Conservation (phyloP, 2,888 invertebrate species). For the Pyrgus malvae region DNA sequence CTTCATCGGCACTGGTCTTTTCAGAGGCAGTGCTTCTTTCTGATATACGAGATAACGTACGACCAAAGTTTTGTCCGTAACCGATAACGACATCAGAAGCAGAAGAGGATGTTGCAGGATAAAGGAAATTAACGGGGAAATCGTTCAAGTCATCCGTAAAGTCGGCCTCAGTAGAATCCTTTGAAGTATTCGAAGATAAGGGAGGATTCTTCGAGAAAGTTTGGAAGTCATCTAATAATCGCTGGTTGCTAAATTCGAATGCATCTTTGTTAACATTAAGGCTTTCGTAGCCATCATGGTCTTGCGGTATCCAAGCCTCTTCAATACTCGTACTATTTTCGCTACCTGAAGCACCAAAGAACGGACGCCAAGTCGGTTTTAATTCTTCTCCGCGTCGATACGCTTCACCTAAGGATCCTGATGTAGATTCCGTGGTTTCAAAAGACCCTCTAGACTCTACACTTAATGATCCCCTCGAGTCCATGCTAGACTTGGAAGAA, state of each 20-base stretch:
- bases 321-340: conserved; percentile 93
- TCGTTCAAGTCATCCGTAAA: conserved; percentile 89
- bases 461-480: conserved; percentile 83
- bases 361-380: conserved; percentile 91
- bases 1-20: conserved; percentile 92
- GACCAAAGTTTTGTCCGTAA: conserved; percentile 88
- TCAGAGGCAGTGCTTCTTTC: conserved; percentile 94
- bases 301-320: conserved; percentile 90
- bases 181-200: conserved; percentile 71
- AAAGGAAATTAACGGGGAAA: conserved; percentile 88
- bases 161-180: conserved; percentile 83
- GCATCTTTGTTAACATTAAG: conserved; percentile 73
- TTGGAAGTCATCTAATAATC: conserved; percentile 73
- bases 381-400: conserved; percentile 86
- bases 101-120: conserved; percentile 84
- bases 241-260: conserved; percentile 71
- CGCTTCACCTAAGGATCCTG: conserved; percentile 87
- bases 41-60: conserved; percentile 92
- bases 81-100: conserved; percentile 86
- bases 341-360: conserved; percentile 88
- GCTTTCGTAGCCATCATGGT: conserved; percentile 84
- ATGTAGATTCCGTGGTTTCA: conserved; percentile 88
- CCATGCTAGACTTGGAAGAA: conserved; percentile 84
- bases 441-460: conserved; percentile 88
- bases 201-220: conserved; percentile 76